phyloP scores from a whole-genome alignment of 2,888 invertebrate genomes.

The Limnephilus marmoratus region DNA sequence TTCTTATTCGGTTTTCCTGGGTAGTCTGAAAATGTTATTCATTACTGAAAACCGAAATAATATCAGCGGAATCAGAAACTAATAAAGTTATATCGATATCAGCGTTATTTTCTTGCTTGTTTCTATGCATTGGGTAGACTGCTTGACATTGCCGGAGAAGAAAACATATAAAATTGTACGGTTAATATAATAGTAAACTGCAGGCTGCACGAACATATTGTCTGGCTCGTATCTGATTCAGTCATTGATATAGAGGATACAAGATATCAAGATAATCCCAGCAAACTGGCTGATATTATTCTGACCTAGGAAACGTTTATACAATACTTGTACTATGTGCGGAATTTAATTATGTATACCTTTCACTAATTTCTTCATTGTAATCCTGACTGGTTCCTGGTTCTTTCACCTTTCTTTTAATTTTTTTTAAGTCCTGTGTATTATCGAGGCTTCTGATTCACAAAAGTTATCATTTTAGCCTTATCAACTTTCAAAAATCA shows the following conservation, averaged over 20 bases:
- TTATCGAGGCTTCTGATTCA: too few species aligned
- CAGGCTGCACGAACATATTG: not conserved
- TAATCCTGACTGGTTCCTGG: too few species aligned
- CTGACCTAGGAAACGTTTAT: not conserved
- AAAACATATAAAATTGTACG: not conserved
- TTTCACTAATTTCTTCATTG: too few species aligned
- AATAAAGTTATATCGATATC: not conserved
- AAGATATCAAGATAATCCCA: not conserved
- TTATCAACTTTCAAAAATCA: too few species aligned
- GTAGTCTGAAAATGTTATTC: not conserved
- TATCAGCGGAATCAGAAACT: not conserved
- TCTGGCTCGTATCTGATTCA: not conserved
- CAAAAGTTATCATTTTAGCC: too few species aligned
- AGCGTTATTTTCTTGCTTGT: not conserved
- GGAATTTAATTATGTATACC: too few species aligned
- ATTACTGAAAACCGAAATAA: not conserved
- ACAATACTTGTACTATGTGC: too few species aligned
- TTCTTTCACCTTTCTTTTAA: too few species aligned
- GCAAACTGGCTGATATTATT: not conserved
- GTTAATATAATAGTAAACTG: conserved; percentile 2
- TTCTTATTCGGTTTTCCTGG: not conserved
- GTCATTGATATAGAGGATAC: not conserved
- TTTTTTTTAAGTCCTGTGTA: too few species aligned
- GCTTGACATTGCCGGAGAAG: not conserved
- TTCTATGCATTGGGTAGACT: conserved; percentile 2